Conservation (phyloP, 2,888 invertebrate species). For the Julus scanicus region DNA sequence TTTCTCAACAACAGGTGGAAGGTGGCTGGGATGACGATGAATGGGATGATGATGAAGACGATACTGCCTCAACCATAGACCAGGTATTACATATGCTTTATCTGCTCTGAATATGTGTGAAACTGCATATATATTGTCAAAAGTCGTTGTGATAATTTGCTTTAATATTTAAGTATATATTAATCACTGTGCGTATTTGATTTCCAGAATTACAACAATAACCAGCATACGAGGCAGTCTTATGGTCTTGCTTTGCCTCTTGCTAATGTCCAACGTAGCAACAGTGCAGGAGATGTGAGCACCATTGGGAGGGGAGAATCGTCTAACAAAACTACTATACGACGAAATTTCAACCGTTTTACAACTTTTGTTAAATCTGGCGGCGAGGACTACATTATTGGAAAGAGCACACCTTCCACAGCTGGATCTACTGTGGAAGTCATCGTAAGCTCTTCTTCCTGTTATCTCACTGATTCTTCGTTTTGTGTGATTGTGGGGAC, state of each 20-base stretch:
- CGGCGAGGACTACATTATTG: constrained; percentile 88
- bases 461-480: no score
- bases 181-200: no score
- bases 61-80: constrained; percentile 54
- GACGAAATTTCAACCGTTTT: constrained; percentile 79
- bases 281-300: constrained; percentile 62
- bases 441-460: constrained; percentile 64
- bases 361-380: constrained; percentile 91
- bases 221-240: background rate
- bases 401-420: constrained; percentile 75
- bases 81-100: constrained; percentile 51
- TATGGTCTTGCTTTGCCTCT: constrained; percentile 41
- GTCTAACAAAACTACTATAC: constrained; percentile 73
- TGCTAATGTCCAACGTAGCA: constrained; percentile 55
- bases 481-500: no score
- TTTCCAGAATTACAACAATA: constrained; percentile 3
- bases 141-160: background rate
- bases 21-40: constrained; percentile 77
- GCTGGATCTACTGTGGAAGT: constrained; percentile 80
- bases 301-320: constrained; percentile 60
- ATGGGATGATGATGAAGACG: constrained; percentile 82
- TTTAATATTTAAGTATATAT: background rate
- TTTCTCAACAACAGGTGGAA: constrained; percentile 67
- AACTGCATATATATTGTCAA: no score
- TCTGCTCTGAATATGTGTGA: no score